phyloP scores from a whole-genome alignment of 1,140 invertebrate species.

The Myzus persicae region DNA sequence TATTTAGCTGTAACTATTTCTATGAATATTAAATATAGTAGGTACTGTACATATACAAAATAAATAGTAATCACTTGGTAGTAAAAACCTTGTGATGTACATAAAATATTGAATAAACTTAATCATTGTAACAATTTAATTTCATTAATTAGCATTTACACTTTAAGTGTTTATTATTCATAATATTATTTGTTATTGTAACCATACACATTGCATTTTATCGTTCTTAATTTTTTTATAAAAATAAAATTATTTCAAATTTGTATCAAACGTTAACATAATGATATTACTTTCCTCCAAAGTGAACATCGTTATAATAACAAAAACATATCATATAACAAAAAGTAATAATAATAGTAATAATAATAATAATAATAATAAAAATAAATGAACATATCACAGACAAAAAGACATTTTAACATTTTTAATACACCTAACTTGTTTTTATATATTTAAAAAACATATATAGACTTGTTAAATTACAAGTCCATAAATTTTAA shows the following conservation, averaged over 20 bases:
- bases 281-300: constrained; percentile 59
- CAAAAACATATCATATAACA: constrained; percentile 55
- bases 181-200: constrained; percentile 36
- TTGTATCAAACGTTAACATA: constrained; percentile 56
- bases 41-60: constrained; percentile 44
- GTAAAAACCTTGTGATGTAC: constrained; percentile 45
- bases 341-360: constrained; percentile 35
- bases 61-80: constrained; percentile 47
- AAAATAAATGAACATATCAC: constrained; percentile 58
- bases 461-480: constrained; percentile 10
- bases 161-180: constrained; percentile 22
- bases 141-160: constrained; percentile 22
- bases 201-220: constrained; percentile 38
- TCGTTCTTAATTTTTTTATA: constrained; percentile 37
- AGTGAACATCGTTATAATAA: constrained; percentile 58
- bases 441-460: constrained; percentile 41
- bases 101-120: constrained; percentile 42
- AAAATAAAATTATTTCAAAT: constrained; percentile 59
- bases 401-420: constrained; percentile 58
- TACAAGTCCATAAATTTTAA: constrained; percentile 29
- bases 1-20: constrained; percentile 4
- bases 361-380: constrained; percentile 47
- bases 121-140: constrained; percentile 39
- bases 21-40: constrained; percentile 21
- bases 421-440: constrained; percentile 53